phyloP scores from a whole-genome alignment of 2,797 vertebrate species.

The Rallus crepitans region DNA sequence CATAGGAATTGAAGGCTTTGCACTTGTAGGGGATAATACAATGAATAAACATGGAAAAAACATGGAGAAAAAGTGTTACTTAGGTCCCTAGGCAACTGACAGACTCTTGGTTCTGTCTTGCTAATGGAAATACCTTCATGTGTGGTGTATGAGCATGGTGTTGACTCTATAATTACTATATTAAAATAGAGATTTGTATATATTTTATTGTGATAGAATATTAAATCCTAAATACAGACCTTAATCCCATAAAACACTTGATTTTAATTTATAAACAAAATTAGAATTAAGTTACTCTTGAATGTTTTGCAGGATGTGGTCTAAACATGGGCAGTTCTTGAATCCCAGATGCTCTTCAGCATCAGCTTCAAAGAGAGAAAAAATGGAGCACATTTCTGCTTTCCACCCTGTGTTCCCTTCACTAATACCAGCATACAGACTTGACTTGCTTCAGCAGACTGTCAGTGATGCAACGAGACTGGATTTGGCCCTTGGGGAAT shows the following conservation, averaged over 20 bases:
- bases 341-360: background rate
- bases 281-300: background rate
- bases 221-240: background rate
- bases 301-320: background rate
- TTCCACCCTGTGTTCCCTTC: background rate
- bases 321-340: background rate
- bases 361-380: background rate
- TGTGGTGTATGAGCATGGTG: background rate
- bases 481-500: background rate
- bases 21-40: background rate
- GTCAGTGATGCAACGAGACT: constrained; percentile 13
- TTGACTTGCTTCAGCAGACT: background rate
- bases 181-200: background rate
- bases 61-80: background rate
- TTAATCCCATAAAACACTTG: background rate
- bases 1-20: background rate
- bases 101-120: background rate
- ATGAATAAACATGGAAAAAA: background rate
- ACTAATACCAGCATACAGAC: background rate
- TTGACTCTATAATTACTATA: background rate
- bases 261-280: background rate
- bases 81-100: background rate
- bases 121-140: background rate
- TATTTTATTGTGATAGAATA: background rate
- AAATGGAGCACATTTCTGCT: background rate